Evolutionary conservation across 2,888 invertebrate species (phyloP), one percentile per base, ranked within the genome.

Genomic region (Lobophora halterata): DNA sequence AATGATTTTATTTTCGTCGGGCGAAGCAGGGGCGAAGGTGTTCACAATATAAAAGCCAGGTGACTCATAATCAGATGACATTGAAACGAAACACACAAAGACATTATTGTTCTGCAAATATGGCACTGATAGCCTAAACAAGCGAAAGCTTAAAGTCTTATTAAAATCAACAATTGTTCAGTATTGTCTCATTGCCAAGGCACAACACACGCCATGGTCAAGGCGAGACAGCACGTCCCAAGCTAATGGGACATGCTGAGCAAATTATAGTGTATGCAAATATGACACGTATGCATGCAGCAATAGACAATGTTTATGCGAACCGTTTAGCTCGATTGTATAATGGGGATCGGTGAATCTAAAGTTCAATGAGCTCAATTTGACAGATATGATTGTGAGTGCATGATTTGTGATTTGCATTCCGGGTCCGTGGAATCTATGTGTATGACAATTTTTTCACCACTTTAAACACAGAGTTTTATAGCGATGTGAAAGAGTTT

Each of bases 241-340:
- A 28, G 24, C 30, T 18, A 34, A 40, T 33, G 33, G 25, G 2
- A 26, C 8, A 33, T 17, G 32, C 38, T 29, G 27, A 25, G 29
- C 36, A 27, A 40, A 33, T 37, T 20, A 35, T 30, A 21, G 27
- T 45, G n/a, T 39, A 48, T 45, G 45, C 47, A 44, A 47, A 49
- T 42, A 40, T 41, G 13, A 45, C 43, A 46, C 45, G 44, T 47
- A 53, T 52, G 45, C 41, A 37, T 41, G 33, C 29, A 36, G 38
- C 36, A 38, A 37, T 32, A 38, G 35, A 30, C 37, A 41, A 43
- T 51, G 37, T 46, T 38, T 45, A 41, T 34, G 34, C 46, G 47
- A 28, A 33, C 43, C 46, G 55, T 62, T 49, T 55, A 55, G 53
- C 53, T 48, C 36, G 20, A 34, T 34, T 9, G 27, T 34, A 34